These are phyloP conservation scores for Hippocampus comes DNA, from an alignment of 2,113 vertebrate genomes.

Conservation along the genomic window DNA sequence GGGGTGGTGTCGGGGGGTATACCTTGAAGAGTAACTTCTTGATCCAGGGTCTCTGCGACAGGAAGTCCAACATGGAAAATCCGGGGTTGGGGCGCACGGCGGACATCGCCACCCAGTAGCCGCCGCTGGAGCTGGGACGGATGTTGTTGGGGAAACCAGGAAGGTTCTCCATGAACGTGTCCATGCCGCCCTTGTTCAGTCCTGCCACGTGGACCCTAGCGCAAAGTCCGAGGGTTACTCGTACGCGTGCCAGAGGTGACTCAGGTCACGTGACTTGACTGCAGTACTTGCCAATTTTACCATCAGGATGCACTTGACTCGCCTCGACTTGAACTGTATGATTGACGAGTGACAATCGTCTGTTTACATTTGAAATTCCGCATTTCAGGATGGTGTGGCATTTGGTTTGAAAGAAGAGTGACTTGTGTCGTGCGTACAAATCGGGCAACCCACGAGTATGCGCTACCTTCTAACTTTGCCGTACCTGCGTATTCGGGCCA, in stretches of 20 bases:
- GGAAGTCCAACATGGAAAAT: conserved; percentile 94
- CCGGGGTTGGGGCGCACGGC: conserved; percentile 83
- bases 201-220: conserved; percentile 90
- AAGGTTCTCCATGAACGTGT: conserved; percentile 92
- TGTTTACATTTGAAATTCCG: no score
- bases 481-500: conserved; percentile 92
- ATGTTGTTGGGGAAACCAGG: conserved; percentile 96
- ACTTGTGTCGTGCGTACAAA: no score
- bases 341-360: no score
- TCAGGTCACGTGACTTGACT: no score
- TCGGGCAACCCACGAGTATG: no score
- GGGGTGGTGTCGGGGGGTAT: conserved; percentile 6
- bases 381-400: no score
- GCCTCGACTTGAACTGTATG: no score
- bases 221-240: neutral
- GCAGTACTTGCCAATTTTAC: no score
- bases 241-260: no score
- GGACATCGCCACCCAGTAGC: conserved; percentile 93
- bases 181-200: conserved; percentile 92
- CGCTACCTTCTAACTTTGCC: neutral
- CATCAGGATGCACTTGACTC: no score
- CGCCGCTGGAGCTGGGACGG: conserved; percentile 86
- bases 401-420: no score
- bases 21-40: conserved; percentile 95
- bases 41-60: conserved; percentile 89